Evolutionary conservation across 92 coral and sea anemone species (phyloP), one percentile per base, ranked within the genome.

Genomic region (Micromussa lordhowensis): DNA sequence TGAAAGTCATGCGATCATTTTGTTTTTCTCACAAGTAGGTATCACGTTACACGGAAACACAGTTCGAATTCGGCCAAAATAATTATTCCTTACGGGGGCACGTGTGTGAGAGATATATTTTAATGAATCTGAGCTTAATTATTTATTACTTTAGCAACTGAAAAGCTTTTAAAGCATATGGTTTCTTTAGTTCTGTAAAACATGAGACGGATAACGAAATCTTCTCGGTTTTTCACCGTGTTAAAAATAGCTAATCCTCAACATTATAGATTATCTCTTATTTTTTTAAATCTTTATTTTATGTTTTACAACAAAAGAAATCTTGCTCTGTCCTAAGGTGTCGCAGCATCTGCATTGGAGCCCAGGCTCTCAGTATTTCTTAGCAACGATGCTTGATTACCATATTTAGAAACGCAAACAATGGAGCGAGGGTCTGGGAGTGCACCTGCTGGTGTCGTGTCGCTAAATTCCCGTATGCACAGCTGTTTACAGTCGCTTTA

Each of bases 381-480:
- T 55, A 86, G 83, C 89, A 77, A 77, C 82, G 61, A 63, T 11
- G 18, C 63, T 31, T 59, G 80, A 76, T 57, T 77, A 26, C 88
- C 83, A 85, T 85, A 64, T 86, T 86, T 63, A 77, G 89, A 86
- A 57, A 85, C 72, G 29, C 75, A 77, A 85, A 85, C 88, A 85
- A 85, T 81, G 64, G 87, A 5, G 82, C 78, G 76, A 59, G 89
- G 69, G 77, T 53, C 75, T 68, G 76, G 70, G 83, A 78, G n/a
- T 87, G 81, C 94, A 92, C 94, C 94, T 92, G 94, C 79, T 76
- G 22, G 55, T 31, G 35, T 61, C 70, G 40, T 80, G 71, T 72
- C 73, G 86, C 83, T 58, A 35, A 81, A 76, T 89, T 58, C 94
- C 94, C 94, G 94, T 90, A 92, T 92, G 92, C 59, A 81, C 94